Base-by-base conservation (phyloP, 2,113 vertebrate species). In the Tinamus guttatus region DNA sequence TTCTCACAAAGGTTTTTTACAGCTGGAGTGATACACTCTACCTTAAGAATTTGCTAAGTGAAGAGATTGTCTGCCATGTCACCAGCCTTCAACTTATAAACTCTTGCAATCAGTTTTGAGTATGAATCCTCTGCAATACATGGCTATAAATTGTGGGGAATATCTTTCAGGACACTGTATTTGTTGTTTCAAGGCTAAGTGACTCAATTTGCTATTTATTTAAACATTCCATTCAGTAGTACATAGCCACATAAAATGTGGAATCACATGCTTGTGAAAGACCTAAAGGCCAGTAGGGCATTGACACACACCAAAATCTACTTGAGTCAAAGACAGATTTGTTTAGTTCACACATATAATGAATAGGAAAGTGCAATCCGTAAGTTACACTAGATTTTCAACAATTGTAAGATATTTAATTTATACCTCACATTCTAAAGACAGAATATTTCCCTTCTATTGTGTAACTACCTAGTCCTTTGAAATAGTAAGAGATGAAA, bases 221-320 rank as follows among this genome's bases (percentile, higher is more conserved):
- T 95, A 95, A 92, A 69, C 96, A 96, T 96, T 96, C 90, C 92
- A 54, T 90, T 96, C 81, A 86, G 51, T 77, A 93, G 77, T 92
- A 96, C 62, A 96, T 65, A 96, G 80, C 92, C 94, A 93, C 93
- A 96, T 90, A 92, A 96, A 97, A 93, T 79, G 74, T 77, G 59
- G 70, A 90, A 84, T 95, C 63, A 43, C 78, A 95, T 89, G 84
- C 88, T 76, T 90, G 40, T 60, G 67, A 87, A 81, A 92, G 69
- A 93, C 95, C 78, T 94, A 73, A 62, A 94, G 86, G 83, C 83
- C 90, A 95, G 62, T 68, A 92, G 93, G 86, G 77, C 69, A 76
- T 74, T 59, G 45, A 60, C 30, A 54, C 47, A 41, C 82, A 83
- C 77, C 94, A 97, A 94, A 84, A 93, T 95, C 81, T 67, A 68